Evolutionary conservation across 2,888 invertebrate species (phyloP), one percentile per base, ranked within the genome.

Genomic region (Mycalesis mineus): DNA sequence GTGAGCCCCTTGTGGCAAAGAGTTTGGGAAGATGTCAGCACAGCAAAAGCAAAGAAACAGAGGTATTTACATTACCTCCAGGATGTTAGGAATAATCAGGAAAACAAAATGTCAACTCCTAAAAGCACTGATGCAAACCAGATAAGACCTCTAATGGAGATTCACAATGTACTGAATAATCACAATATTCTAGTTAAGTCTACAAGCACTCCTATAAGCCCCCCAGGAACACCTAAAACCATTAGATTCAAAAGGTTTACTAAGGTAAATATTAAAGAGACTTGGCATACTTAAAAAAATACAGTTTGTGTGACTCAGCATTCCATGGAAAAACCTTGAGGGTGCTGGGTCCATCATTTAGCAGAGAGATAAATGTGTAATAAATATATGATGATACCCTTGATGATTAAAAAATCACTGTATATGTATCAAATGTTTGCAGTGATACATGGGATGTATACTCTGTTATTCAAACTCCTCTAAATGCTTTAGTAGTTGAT

Each of bases 171-270:
- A 17, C 63, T 77, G 33, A 71, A 69, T 60, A 68, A 69, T 28
- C 64, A 68, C 8, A 64, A 53, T 9, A 0, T 14, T 4, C n/a
- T 36, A 9, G 28, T 15, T 8, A 51, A 51, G 31, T 14, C 22
- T 28, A 28, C 62, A 22, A 74, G 62, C 47, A 62, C 66, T 56
- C 66, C 69, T 1, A 64, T 59, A 2, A 87, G 81, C 59, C 85
- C 88, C 17, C 82, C 84, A 36, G 75, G 74, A 22, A 82, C 86
- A 58, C 88, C 89, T n/a, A 76, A 77, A 61, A 79, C 84, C n/a
- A 84, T 77, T 22, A 77, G 73, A 64, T 89, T 88, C 59, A 83
- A 73, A 65, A 83, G 73, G 61, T 89, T 83, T 66, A 74, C 79
- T 8, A 84, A 84, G 82, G 88, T 88, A 15, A 44, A 15, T 14